Evolutionary conservation across 2,888 invertebrate genomes (phyloP).

Genomic region (Cotesia congregata): DNA sequence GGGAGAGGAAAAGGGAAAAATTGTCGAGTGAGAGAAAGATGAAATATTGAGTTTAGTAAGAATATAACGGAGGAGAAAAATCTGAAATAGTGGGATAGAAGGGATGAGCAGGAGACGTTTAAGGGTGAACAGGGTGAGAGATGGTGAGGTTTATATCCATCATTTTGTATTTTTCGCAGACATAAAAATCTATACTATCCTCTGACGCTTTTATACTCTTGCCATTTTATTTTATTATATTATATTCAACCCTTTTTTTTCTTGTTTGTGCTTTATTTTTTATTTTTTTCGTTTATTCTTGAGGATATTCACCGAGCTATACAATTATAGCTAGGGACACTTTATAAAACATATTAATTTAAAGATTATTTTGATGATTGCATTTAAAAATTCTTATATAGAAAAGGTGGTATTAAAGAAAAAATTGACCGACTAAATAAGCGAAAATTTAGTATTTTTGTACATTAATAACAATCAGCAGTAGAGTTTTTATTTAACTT

Average conservation of each 20-base stretch:
- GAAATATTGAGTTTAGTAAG: background rate
- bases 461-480: too few species aligned
- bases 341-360: too few species aligned
- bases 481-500: too few species aligned
- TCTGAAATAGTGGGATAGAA: background rate
- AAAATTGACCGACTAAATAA: too few species aligned
- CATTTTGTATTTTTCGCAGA: conserved; percentile 69
- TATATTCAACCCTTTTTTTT: too few species aligned
- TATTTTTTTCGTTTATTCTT: background rate
- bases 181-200: conserved; percentile 69
- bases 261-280: background rate
- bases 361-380: too few species aligned
- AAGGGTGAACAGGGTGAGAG: conserved; percentile 35
- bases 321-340: too few species aligned
- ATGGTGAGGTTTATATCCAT: conserved; percentile 66
- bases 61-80: background rate
- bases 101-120: conserved; percentile 5
- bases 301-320: too few species aligned
- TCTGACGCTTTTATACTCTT: conserved; percentile 38
- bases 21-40: background rate
- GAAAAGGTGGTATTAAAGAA: too few species aligned
- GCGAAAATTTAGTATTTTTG: too few species aligned
- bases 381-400: too few species aligned
- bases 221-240: background rate
- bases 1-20: conserved; percentile 13